Percentiles rank a stretch among this genome's conserved stretches.
phyloP scores from a whole-genome alignment of 2,113 vertebrate species.

The Saccopteryx leptura region DNA sequence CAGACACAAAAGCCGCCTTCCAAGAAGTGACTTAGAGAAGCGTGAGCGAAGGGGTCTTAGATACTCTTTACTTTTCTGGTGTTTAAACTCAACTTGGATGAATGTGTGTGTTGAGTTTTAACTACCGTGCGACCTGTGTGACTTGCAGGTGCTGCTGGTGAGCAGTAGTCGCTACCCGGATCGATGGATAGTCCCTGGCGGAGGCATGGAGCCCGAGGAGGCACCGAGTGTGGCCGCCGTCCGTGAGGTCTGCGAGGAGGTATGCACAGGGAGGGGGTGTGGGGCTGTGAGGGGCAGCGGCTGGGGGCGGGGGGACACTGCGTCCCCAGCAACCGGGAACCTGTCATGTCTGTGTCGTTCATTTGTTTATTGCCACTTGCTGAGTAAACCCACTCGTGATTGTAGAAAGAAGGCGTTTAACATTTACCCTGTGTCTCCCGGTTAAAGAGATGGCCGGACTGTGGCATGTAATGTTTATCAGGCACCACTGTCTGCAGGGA shows the following conservation, averaged over 20 bases:
- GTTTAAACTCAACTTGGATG: conserved; percentile 2
- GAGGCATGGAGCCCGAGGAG: conserved; percentile 99
- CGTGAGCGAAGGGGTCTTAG: not conserved
- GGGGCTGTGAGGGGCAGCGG: no score
- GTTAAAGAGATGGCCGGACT: not conserved
- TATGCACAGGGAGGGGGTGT: conserved; percentile 70
- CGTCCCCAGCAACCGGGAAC: not conserved
- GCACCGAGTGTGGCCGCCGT: conserved; percentile 95
- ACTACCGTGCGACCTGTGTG: not conserved
- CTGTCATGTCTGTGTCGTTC: not conserved
- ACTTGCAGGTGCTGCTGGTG: conserved; percentile 95
- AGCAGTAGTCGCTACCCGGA: conserved; percentile 99
- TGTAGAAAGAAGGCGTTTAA: not conserved
- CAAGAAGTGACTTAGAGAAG: not conserved
- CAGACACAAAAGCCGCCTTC: not conserved
- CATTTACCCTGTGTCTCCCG: not conserved
- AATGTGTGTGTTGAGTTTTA: conserved; percentile 15
- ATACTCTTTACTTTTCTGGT: not conserved
- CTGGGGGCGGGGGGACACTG: not conserved
- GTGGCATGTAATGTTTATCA: not conserved
- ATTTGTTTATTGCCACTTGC: not conserved
- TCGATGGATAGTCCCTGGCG: conserved; percentile 99
- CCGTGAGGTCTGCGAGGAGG: conserved; percentile 99
- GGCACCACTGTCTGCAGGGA: not conserved
- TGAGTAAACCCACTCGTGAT: not conserved